Base-by-base conservation (phyloP, 2,888 invertebrate species). In the Scaptomyza reducta region DNA sequence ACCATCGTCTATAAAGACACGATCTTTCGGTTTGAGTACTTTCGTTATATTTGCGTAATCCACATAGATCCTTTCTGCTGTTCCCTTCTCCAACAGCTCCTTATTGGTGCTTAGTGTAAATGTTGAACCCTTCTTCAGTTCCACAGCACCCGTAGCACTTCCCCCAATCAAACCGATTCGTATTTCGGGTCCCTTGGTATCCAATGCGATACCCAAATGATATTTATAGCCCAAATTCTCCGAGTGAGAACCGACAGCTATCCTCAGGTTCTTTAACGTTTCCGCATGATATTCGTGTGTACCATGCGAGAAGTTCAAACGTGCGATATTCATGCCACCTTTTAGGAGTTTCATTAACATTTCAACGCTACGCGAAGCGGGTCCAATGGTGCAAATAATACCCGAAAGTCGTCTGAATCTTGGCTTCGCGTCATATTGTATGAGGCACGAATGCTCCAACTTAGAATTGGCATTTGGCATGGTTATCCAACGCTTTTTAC, bases 121-220 rank as follows among this genome's bases (percentile, higher is more conserved):
- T 25, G 92, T 93, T 2, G 95, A 95, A 14, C 97, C 97, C 79
- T 95, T 96, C 85, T 95, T 94, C 70, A 99, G 93, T 88, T 97
- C 96, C 0, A 98, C 94, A 92, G 98, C 98, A 1, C 96, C 97
- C 22, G 86, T 82, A 93, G 95, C 94, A 93, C 97, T 98, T 67
- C 97, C 98, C 91, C 96, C 96, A 70, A 98, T 93, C 22, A 99
- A 94, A 16, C 99, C 99, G 60, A 98, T 98, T 88, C 99, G 95
- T 90, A 99, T 99, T 92, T 99, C 99, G 0, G 99, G 99, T 2
- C 99, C 99, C 92, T 99, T 99, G 3, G 99, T 99, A 89, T 99
- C 99, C 68, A 99, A 93, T 33, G 99, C 99, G 89, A 99, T 97
- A 35, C 98, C 99, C 46, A 98, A 93, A 0, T 98, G 96, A 90